Evolutionary conservation across 2,113 vertebrate genomes (phyloP).

Genomic region (Tapirus terrestris): DNA sequence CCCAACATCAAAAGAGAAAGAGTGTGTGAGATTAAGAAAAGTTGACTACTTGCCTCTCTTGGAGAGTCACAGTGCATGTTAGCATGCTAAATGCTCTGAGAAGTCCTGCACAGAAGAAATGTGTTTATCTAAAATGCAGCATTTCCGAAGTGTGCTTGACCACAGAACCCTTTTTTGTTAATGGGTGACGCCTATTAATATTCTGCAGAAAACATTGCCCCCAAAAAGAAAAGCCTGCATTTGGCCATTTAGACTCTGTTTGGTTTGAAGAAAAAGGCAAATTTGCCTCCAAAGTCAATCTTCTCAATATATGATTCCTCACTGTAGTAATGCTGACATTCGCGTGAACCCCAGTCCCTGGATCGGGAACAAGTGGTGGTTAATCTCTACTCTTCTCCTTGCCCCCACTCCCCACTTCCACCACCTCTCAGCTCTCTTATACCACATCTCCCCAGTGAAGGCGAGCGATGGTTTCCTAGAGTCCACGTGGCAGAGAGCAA

Average conservation of each 20-base stretch:
- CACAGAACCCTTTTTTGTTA: neutral
- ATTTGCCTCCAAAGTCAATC: constrained; percentile 15
- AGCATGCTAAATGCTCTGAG: neutral
- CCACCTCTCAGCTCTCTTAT: neutral
- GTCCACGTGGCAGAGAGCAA: neutral
- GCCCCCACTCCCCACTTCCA: neutral
- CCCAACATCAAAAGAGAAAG: neutral
- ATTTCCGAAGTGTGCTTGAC: neutral
- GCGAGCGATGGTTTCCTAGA: neutral
- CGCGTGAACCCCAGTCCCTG: neutral
- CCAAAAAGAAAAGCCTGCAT: neutral
- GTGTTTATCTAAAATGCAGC: neutral
- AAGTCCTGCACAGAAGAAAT: neutral
- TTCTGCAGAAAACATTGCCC: neutral
- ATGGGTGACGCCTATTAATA: neutral
- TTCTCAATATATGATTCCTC: neutral
- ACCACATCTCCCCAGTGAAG: neutral
- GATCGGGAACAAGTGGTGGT: neutral
- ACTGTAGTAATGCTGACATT: neutral
- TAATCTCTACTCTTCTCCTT: neutral
- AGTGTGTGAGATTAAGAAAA: neutral
- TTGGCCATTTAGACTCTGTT: neutral
- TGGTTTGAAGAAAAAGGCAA: constrained; percentile 34
- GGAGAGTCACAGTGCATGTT: neutral
- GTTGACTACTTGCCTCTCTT: neutral